Evolutionary conservation across 2,797 vertebrate species (phyloP).

Genomic region (Natrix natrix): DNA sequence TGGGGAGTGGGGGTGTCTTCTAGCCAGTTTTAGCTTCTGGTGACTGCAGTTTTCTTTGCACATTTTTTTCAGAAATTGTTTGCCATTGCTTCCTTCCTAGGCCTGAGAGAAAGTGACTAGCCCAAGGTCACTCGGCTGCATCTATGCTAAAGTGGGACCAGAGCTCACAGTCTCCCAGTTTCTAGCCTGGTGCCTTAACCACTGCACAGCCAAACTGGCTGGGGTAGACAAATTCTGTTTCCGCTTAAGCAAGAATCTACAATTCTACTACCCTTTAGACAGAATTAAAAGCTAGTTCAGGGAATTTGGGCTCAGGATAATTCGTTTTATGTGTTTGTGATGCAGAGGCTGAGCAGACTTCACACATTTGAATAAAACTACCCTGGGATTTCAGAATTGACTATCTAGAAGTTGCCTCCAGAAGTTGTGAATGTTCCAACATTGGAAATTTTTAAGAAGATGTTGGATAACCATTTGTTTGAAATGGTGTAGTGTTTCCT

Average conservation of each 20-base stretch:
- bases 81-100: not conserved
- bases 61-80: not conserved
- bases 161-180: not conserved
- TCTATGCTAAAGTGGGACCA: not conserved
- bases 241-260: slow-evolving; percentile 57
- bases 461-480: no score
- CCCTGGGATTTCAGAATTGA: not conserved
- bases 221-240: slow-evolving; percentile 52
- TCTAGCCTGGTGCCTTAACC: not conserved
- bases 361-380: not conserved
- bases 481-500: no score
- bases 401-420: no score
- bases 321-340: not conserved
- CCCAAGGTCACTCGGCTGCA: not conserved
- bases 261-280: not conserved
- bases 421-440: no score
- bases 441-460: no score
- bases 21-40: not conserved
- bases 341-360: not conserved
- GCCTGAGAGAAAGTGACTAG: not conserved
- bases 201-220: not conserved
- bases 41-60: not conserved
- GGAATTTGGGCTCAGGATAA: not conserved
- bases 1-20: not conserved
- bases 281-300: not conserved